Conservation (phyloP, 2,888 invertebrate species). For the Fragum sueziense region DNA sequence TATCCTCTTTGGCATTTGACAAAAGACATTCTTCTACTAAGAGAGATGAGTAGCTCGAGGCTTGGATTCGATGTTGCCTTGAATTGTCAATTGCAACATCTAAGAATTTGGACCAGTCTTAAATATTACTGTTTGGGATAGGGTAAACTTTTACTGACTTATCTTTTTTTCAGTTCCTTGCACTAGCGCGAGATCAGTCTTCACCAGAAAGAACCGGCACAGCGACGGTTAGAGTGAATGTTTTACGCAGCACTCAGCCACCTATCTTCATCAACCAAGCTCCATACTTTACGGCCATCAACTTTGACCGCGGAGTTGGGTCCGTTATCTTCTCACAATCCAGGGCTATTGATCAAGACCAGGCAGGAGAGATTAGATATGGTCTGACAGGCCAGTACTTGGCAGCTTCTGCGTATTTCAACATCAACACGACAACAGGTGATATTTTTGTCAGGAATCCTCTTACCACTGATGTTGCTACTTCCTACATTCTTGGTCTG, state of each 20-base stretch:
- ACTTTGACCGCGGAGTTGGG: conserved; percentile 57
- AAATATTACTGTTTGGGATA: not conserved
- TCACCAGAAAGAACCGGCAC: conserved; percentile 67
- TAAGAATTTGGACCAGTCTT: not conserved
- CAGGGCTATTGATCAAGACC: conserved; percentile 62
- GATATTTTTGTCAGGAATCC: conserved; percentile 67
- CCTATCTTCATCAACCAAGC: conserved; percentile 64
- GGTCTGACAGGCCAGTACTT: conserved; percentile 63
- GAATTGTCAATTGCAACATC: not conserved
- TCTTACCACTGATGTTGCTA: conserved; percentile 63
- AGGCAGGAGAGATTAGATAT: conserved; percentile 62
- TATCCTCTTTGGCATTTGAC: too few species aligned
- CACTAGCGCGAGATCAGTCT: conserved; percentile 72
- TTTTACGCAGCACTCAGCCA: conserved; percentile 63
- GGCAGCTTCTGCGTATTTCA: conserved; percentile 72
- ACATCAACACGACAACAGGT: conserved; percentile 69
- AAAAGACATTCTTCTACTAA: too few species aligned
- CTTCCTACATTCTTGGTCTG: conserved; percentile 70
- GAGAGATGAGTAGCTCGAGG: too few species aligned
- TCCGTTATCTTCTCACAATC: conserved; percentile 62
- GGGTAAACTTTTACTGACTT: not conserved
- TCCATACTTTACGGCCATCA: conserved; percentile 57
- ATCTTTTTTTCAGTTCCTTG: conserved; percentile 72
- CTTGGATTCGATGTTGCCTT: too few species aligned
- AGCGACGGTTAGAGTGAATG: conserved; percentile 68